These are phyloP conservation scores for Branchinecta lynchi DNA, from an alignment of 1,140 invertebrate genomes.

Conservation along the genomic window DNA sequence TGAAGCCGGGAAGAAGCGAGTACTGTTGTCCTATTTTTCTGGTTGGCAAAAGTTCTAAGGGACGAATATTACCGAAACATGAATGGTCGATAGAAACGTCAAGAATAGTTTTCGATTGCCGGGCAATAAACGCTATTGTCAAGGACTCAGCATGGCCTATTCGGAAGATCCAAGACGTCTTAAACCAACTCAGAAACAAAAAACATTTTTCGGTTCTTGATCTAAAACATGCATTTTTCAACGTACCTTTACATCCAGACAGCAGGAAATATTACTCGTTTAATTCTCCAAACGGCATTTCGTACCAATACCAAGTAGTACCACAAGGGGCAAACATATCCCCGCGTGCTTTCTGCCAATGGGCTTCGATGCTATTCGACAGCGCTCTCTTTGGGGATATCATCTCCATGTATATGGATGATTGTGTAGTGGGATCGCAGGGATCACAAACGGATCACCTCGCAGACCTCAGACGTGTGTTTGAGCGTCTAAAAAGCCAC, in stretches of 20 bases:
- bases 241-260: not conserved
- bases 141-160: not conserved
- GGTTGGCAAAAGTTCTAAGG: not conserved
- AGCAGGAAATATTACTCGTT: not conserved
- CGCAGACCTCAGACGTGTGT: not conserved
- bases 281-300: not conserved
- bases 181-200: not conserved
- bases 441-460: not conserved
- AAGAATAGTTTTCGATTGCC: not conserved
- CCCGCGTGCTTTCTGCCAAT: not conserved
- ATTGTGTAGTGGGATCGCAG: not conserved
- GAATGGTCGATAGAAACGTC: not conserved
- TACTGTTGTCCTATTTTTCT: not conserved
- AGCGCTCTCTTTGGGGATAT: not conserved
- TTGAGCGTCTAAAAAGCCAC: not conserved
- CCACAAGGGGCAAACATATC: not conserved
- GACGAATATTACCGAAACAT: not conserved
- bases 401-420: not conserved
- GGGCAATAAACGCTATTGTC: not conserved
- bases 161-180: not conserved
- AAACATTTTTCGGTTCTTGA: not conserved
- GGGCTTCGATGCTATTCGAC: not conserved
- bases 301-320: not conserved
- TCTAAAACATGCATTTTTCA: not conserved
- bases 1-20: not conserved